Evolutionary conservation across 2,888 invertebrate species (phyloP), one percentile per base, ranked within the genome.

Genomic region (Linhomoeus sp.): DNA sequence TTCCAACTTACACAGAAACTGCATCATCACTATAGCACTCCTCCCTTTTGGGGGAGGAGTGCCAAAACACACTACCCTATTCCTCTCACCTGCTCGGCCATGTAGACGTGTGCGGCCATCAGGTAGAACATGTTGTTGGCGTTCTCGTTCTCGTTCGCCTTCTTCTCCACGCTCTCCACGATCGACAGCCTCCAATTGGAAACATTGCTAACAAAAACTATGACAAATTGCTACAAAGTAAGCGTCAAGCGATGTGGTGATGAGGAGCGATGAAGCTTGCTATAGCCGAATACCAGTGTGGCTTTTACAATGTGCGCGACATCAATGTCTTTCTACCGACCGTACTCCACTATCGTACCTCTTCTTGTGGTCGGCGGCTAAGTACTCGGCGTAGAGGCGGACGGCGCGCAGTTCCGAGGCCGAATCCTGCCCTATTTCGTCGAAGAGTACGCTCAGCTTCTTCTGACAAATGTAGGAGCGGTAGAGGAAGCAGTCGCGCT

Each of bases 381-480:
- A 73, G 62, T 87, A 97, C 46, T 88, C 84, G 2, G 92, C 85
- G 35, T 92, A 71, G 42, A 79, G 73, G 58, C 80, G 79, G 43
- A 94, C 67, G 0, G 87, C 83, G 58, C 79, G 77, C 36, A 97
- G 71, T 62, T 83, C 78, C 0, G 77, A 73, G 35, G 80, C 75
- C 1, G 82, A 79, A 17, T 76, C 75, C 20, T 74, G 70, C 45
- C 54, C 56, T 20, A 97, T 79, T 70, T 94, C 94, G 67, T 84
- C 85, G 20, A 84, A 66, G 1, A 88, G 86, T 19, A 94, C 80
- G 41, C 85, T 77, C 61, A 77, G 81, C 67, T 90, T 90, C 48
- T 79, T 78, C 65, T 86, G 85, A 0, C 86, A 86, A 57, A 90
- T 80, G 66, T 87, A 88, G 0, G 88, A 79, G 44, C 88, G 75